Evolutionary conservation across 1,140 invertebrate species (phyloP).

Genomic region (Saxidomus purpurata): DNA sequence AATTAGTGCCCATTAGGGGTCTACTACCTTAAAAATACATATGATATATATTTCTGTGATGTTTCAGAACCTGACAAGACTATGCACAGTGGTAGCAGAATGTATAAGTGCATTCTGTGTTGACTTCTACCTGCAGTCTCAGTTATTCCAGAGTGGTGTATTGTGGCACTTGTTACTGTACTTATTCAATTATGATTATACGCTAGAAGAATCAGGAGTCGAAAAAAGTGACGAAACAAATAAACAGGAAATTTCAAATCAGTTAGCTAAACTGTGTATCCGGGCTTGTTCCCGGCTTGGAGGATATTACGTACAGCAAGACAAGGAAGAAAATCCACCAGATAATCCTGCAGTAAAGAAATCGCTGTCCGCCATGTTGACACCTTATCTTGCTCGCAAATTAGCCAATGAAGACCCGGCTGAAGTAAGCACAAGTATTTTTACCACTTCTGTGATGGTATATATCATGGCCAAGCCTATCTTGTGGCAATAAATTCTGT

Average conservation of each 20-base stretch:
- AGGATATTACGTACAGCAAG: conserved; percentile 89
- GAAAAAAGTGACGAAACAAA: conserved; percentile 94
- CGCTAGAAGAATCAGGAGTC: conserved; percentile 98
- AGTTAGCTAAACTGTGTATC: conserved; percentile 95
- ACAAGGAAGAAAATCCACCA: conserved; percentile 89
- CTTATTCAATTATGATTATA: conserved; percentile 99
- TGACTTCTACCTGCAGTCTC: conserved; percentile 95
- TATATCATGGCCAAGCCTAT: too few relatives aligned
- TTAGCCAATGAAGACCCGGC: conserved; percentile 91
- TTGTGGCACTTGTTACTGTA: conserved; percentile 97
- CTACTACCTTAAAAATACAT: too few relatives aligned
- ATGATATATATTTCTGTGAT: too few relatives aligned
- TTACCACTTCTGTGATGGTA: too few relatives aligned
- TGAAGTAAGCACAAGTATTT: conserved; percentile 89
- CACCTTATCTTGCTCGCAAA: conserved; percentile 95
- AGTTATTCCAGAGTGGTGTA: conserved; percentile 96
- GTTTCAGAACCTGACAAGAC: conserved; percentile 91
- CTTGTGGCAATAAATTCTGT: too few relatives aligned
- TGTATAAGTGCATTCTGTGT: conserved; percentile 94
- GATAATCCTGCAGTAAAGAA: conserved; percentile 89
- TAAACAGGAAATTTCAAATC: conserved; percentile 95
- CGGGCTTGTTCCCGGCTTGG: conserved; percentile 94
- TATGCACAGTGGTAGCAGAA: conserved; percentile 94
- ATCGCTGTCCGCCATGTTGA: conserved; percentile 93
- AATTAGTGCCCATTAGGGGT: too few relatives aligned